These are phyloP conservation scores for Ariopsis seemanni DNA, from an alignment of 2,113 vertebrate species.

Conservation along the genomic window DNA sequence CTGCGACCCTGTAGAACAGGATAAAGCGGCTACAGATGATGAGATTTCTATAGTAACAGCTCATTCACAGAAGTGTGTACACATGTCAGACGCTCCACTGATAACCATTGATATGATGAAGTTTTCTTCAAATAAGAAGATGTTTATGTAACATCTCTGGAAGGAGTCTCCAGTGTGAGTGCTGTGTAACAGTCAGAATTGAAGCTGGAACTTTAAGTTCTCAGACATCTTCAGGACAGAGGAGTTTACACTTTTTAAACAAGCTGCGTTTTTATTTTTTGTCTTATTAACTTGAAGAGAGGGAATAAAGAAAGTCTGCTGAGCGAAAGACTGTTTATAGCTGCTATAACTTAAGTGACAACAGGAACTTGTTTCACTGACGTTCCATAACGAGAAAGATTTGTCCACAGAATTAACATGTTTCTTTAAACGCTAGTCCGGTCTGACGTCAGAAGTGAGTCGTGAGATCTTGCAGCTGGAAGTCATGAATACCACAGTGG, in stretches of 20 bases:
- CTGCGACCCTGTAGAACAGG: too few relatives aligned
- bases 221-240: background rate
- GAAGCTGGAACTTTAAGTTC: background rate
- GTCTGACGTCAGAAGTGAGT: conserved; percentile 46
- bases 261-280: too few relatives aligned
- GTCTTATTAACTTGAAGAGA: background rate
- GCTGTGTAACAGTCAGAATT: background rate
- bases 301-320: background rate
- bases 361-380: background rate
- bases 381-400: background rate
- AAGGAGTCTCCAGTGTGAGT: background rate
- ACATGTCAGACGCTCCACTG: background rate
- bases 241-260: too few relatives aligned
- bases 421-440: conserved; percentile 13
- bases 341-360: background rate
- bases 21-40: too few relatives aligned
- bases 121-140: too few relatives aligned
- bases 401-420: background rate
- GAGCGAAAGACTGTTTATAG: background rate
- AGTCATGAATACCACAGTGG: conserved; percentile 68
- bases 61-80: background rate
- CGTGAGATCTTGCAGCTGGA: conserved; percentile 61
- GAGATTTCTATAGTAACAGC: background rate
- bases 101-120: background rate
- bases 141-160: background rate